Evolutionary conservation across 2,888 invertebrate genomes (phyloP).

Genomic region (Proisotoma minuta): DNA sequence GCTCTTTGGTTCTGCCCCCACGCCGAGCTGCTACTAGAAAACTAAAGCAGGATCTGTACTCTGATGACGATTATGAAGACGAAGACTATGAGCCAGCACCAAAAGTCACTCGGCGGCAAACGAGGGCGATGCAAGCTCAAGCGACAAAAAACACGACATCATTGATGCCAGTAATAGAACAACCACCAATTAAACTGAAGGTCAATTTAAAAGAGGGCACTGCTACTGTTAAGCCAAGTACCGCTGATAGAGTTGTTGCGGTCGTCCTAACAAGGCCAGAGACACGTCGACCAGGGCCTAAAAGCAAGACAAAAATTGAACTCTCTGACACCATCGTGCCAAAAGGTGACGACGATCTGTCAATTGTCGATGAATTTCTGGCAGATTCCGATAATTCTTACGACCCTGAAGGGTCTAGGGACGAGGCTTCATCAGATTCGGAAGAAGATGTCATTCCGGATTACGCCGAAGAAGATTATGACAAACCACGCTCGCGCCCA

Average conservation of each 20-base stretch:
- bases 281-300: neutral
- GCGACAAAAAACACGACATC: neutral
- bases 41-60: neutral
- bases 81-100: neutral
- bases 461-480: neutral
- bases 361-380: slow-evolving; percentile 8
- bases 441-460: no score
- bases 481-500: neutral
- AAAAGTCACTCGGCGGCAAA: neutral
- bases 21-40: neutral
- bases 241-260: neutral
- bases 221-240: no score
- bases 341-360: slow-evolving; percentile 6
- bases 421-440: slow-evolving; percentile 11
- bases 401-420: slow-evolving; percentile 8
- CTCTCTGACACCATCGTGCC: neutral
- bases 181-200: slow-evolving; percentile 1
- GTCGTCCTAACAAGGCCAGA: neutral
- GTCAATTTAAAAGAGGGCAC: neutral
- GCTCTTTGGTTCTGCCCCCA: no score
- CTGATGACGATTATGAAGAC: neutral
- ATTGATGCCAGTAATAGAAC: neutral
- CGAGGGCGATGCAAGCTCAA: neutral
- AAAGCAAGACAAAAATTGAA: neutral
- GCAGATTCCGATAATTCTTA: slow-evolving; percentile 11